These are phyloP conservation scores for Gobius niger DNA, from an alignment of 2,113 vertebrate genomes.

Conservation along the genomic window DNA sequence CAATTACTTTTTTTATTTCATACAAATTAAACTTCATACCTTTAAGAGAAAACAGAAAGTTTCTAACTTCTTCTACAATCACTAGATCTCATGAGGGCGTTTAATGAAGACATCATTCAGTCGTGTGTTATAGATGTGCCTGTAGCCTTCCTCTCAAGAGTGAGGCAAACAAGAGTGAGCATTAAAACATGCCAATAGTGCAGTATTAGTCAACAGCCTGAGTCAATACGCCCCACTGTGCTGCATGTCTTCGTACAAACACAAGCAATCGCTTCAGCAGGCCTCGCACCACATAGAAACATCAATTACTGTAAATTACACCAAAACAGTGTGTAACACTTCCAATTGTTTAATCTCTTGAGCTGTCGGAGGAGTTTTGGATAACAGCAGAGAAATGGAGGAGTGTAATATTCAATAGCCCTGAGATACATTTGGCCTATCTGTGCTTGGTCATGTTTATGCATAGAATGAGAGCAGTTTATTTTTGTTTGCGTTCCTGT, in stretches of 20 bases:
- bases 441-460: conserved; percentile 45
- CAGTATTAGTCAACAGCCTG: conserved; percentile 63
- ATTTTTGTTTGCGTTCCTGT: conserved; percentile 52
- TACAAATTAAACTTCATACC: not conserved
- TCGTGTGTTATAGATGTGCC: conserved; percentile 31
- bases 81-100: not conserved
- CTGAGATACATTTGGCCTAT: conserved; percentile 46
- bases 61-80: not conserved
- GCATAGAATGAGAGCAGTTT: conserved; percentile 33
- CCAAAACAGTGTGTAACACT: conserved; percentile 71
- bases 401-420: conserved; percentile 59
- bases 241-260: conserved; percentile 67
- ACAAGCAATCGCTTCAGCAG: conserved; percentile 68
- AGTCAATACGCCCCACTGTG: conserved; percentile 75
- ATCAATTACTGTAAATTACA: conserved; percentile 76
- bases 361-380: conserved; percentile 56
- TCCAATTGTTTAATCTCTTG: conserved; percentile 70
- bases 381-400: conserved; percentile 55
- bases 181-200: conserved; percentile 69
- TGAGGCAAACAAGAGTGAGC: conserved; percentile 65
- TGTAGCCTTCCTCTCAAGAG: conserved; percentile 38
- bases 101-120: not conserved
- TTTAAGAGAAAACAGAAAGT: not conserved
- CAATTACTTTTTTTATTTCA: too few species aligned
- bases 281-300: conserved; percentile 63